These are phyloP conservation scores for Cheilosia variabilis DNA, from an alignment of 2,888 invertebrate species.

Conservation along the genomic window DNA sequence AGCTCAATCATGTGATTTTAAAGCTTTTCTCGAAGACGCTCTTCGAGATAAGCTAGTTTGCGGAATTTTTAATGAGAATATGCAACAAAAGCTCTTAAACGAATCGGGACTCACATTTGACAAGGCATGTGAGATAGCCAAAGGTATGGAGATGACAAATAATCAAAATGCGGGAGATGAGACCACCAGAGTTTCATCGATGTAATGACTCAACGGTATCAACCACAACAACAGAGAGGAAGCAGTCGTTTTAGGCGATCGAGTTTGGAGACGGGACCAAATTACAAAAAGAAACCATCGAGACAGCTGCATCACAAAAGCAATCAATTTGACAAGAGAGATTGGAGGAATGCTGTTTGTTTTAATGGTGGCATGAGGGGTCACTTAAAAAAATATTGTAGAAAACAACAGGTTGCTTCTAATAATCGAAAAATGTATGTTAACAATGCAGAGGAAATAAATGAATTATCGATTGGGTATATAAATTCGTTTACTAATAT, in stretches of 20 bases:
- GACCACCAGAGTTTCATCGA: not conserved
- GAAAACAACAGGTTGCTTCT: not conserved
- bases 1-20: constrained; percentile 30
- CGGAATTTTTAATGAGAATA: constrained; percentile 24
- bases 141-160: constrained; percentile 38
- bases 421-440: not conserved
- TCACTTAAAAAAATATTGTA: not conserved
- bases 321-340: too few species aligned
- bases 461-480: constrained; percentile 23
- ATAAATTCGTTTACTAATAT: constrained; percentile 28
- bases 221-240: not conserved
- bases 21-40: constrained; percentile 26
- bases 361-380: constrained; percentile 22
- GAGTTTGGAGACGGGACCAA: not conserved
- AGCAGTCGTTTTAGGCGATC: not conserved
- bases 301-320: not conserved
- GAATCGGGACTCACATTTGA: constrained; percentile 44
- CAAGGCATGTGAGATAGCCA: constrained; percentile 41
- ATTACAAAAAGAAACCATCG: not conserved
- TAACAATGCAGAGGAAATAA: constrained; percentile 10
- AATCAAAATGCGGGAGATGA: constrained; percentile 14
- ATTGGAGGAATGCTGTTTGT: not conserved
- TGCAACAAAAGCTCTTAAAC: constrained; percentile 40
- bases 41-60: constrained; percentile 44
- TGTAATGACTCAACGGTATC: not conserved